Base-by-base conservation (phyloP, 2,113 vertebrate genomes). In the Pachycephala philippinensis region DNA sequence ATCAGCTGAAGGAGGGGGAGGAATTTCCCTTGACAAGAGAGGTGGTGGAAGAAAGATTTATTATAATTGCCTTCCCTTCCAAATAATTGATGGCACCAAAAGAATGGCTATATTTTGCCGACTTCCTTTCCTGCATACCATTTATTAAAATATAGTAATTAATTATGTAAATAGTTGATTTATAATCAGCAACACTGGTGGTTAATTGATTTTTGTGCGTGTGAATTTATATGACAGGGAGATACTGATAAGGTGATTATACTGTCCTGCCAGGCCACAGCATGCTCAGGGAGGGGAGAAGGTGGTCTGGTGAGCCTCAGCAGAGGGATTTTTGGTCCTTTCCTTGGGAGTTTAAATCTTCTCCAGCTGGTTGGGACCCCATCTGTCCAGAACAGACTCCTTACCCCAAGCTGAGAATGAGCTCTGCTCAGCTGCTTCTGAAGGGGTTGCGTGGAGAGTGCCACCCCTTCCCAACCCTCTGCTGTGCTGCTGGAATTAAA, bases 101-200 rank as follows among this genome's bases (percentile, higher is more conserved):
- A 93, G 95, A 95, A 94, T 53, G 63, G 97, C 92, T 94, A 21
- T 88, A 84, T 96, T 96, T 85, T 95, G 96, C 93, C 17, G 7
- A 94, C 74, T 75, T 37, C 92, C 69, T n/a, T 64, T 91, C 70
- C 33, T 81, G 5, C n/a, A 66, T 79, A 50, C 93, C 85, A 97
- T 97, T 97, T 97, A 97, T 97, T 96, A 97, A 97, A 96, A 95
- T 86, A 59, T 57, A 96, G 93, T 97, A 96, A 98, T 97, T 97
- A 98, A 98, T 98, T 97, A 98, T 97, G 97, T 96, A 96, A 96
- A 96, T 90, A 92, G 93, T 83, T 96, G 95, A 97, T 97, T 97
- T 97, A 97, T 88, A 96, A 96, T 94, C 96, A 94, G 90, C 89
- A 93, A 61, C n/a, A 89, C 77, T 13, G 8, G 66, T 78, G 68